Evolutionary conservation across 2,888 invertebrate genomes (phyloP).

Genomic region (Theretra japonica): DNA sequence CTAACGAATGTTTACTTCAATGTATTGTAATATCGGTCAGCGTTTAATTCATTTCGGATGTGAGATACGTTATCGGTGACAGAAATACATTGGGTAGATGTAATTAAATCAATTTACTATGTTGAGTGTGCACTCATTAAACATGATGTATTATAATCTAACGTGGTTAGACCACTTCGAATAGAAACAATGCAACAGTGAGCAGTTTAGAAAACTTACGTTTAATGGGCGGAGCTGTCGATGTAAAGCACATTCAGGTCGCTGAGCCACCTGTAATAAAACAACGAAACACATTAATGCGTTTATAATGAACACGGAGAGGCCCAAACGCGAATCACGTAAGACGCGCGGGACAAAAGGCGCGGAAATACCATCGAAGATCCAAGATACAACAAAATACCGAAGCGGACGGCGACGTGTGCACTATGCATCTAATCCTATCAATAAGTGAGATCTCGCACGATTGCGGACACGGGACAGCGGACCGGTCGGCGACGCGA

Average conservation of each 20-base stretch:
- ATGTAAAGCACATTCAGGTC: constrained; percentile 76
- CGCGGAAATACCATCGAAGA: constrained; percentile 27
- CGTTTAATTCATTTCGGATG: constrained; percentile 58
- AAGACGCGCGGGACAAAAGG: constrained; percentile 9
- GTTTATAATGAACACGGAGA: constrained; percentile 38
- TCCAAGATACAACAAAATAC: constrained; percentile 29
- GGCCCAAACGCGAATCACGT: neutral
- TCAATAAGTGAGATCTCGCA: constrained; percentile 69
- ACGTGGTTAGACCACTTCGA: constrained; percentile 32
- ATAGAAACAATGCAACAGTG: constrained; percentile 47
- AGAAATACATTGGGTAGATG: constrained; percentile 49
- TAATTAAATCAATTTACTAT: constrained; percentile 32
- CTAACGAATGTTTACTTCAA: constrained; percentile 44
- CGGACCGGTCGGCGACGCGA: constrained; percentile 51
- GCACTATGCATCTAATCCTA: constrained; percentile 69
- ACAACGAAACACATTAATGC: constrained; percentile 47
- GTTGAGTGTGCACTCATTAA: neutral
- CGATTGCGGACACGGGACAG: constrained; percentile 51
- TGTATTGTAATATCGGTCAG: constrained; percentile 55
- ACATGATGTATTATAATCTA: neutral
- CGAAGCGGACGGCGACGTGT: constrained; percentile 58
- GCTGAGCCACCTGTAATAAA: constrained; percentile 73
- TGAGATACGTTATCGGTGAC: constrained; percentile 54
- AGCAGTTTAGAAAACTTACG: constrained; percentile 62
- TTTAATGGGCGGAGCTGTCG: constrained; percentile 73